phyloP scores from a whole-genome alignment of 2,797 vertebrate species.

The Tangara arthus region DNA sequence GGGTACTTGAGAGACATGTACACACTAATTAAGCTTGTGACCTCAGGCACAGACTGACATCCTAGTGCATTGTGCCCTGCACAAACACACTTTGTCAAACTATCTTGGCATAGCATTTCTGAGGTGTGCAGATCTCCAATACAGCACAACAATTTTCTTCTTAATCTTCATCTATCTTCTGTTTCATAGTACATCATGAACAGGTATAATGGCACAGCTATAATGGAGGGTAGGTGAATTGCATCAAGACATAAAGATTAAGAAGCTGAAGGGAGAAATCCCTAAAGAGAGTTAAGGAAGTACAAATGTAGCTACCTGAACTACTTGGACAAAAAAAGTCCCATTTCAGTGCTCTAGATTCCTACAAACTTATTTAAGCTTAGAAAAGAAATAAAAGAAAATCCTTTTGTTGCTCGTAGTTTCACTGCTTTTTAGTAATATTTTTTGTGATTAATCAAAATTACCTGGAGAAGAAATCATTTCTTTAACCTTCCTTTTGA shows the following conservation, averaged over 20 bases:
- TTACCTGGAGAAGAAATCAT: not conserved
- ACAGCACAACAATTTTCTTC: not conserved
- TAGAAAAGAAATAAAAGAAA: not conserved
- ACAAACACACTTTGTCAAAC: not conserved
- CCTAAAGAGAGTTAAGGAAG: not conserved
- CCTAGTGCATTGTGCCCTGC: not conserved
- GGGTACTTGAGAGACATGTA: not conserved
- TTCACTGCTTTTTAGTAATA: not conserved
- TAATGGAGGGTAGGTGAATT: not conserved
- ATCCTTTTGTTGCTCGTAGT: not conserved
- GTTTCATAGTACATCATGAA: not conserved
- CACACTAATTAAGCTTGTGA: not conserved
- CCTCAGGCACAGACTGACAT: not conserved
- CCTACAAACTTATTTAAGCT: not conserved
- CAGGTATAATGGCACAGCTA: not conserved
- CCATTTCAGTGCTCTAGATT: not conserved
- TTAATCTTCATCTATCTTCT: not conserved
- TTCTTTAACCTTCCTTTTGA: not conserved
- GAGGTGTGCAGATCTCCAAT: not conserved
- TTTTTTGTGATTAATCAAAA: not conserved
- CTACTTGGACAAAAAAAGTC: not conserved
- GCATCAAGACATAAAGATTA: not conserved
- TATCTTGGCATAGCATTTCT: not conserved
- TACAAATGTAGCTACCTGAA: not conserved
- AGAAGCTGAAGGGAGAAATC: not conserved